Evolutionary conservation across 2,888 invertebrate genomes (phyloP), one percentile per base, ranked within the genome.

Genomic region (Nebria brevicollis): DNA sequence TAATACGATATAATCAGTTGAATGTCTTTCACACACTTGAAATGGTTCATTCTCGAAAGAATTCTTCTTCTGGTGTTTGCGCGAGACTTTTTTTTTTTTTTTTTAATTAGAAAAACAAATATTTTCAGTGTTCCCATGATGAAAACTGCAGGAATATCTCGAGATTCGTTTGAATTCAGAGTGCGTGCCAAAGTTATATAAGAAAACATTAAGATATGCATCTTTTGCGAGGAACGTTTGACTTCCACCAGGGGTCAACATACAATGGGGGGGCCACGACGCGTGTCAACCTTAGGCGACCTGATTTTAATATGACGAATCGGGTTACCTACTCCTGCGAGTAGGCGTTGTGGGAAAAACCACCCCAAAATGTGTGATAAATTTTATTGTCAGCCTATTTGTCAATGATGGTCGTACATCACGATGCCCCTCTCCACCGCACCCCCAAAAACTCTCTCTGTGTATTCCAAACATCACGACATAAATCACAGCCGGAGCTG

Each of bases 401-500:
- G 54, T 15, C 54, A 54, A 54, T 54, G 54, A 54, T 54, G 54
- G 54, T 54, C 13, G 54, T 54, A 8, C 54, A 54, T 54, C 54
- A 54, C 54, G 54, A 1, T 34, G 34, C 54, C 54, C 0, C 54
- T 8, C 54, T 13, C 54, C 54, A 2, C 54, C 54, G 34, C n/a
- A 4, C 68, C 68, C 26, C n/a, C 15, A 11, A 70, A 13, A n/a
- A 20, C 20, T 20, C 20, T 20, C 66, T 1, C 66, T 2, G 64
- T 77, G 77, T 77, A 72, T 77, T 66, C 76, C 68, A 66, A 41
- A 66, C 54, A 54, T 54, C 8, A 13, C 26, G 80, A 80, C 80
- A 80, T 80, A 80, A 80, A 80, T 80, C 80, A 80, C 68, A 64
- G 75, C 80, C 26, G 15, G 42, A 34, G 74, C 75, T 80, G 80